Base-by-base conservation (phyloP, 2,113 vertebrate species). In the Caretta caretta region DNA sequence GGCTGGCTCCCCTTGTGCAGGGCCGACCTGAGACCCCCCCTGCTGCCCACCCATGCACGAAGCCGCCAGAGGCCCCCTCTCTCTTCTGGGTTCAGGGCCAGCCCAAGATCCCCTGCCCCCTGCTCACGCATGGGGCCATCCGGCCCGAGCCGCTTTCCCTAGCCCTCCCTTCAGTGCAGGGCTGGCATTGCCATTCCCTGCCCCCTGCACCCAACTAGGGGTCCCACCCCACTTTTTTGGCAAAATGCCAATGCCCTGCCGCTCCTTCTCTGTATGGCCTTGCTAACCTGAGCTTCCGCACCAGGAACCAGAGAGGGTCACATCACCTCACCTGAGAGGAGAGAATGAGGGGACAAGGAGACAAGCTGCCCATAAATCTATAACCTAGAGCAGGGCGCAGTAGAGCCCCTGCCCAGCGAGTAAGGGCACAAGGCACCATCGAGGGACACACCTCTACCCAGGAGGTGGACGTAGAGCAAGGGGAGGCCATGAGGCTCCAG, bases 221-320 rank as follows among this genome's bases (percentile, higher is more conserved):
- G 24, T 4, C 56, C 56, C 56, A 25, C 24, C 56, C 56, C 56
- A 10, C 24, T 54, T 54, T 19, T 22, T 19, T 22, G 53, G 22
- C 24, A 57, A 25, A 57, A 27, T 10, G 4, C 22, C 42, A 46
- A 4, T 13, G 22, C 38, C 75, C 20, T 10, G 86, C 65, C 49
- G 76, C 84, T 72, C 29, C 3, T 57, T 80, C 11, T 29, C 62
- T 8, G 5, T 14, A 3, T 75, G 65, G 76, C 80, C 83, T 56
- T 69, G 31, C 84, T 51, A 46, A 16, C 27, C 24, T 50, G 49
- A 76, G 83, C 25, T 62, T 5, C 3, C 27, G 14, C 50, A 51
- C 42, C 59, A 54, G 17, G 35, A 0, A 0, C 25, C 2, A 2
- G 50, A 65, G 56, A 0, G 80, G 88, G 53, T 42, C 8, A 8